phyloP scores from a whole-genome alignment of 2,797 vertebrate species.

The Rallus crepitans region DNA sequence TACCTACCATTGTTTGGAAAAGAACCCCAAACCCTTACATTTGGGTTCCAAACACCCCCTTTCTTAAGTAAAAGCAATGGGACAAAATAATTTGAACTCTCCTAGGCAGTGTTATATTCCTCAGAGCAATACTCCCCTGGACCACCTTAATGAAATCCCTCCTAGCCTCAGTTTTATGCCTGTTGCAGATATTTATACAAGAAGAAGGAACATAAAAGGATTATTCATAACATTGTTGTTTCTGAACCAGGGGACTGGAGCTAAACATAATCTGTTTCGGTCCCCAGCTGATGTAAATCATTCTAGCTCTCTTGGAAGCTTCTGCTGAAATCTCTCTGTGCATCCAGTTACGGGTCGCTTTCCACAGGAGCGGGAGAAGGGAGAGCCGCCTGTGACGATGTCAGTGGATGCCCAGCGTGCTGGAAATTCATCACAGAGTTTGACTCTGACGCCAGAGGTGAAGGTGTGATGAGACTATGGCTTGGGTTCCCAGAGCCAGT shows the following conservation, averaged over 20 bases:
- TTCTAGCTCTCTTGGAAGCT: slow-evolving; percentile 13
- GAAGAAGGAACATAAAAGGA: slow-evolving; percentile 46
- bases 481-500: neutral
- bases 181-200: slow-evolving; percentile 52
- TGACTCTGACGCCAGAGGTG: neutral
- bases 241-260: slow-evolving; percentile 34
- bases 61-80: neutral
- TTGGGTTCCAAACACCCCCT: neutral
- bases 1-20: neutral
- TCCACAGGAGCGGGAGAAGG: neutral
- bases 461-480: neutral
- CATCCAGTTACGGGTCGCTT: neutral
- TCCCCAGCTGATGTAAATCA: slow-evolving; percentile 41
- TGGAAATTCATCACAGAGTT: neutral
- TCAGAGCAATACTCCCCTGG: neutral
- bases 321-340: neutral
- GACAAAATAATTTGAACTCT: neutral
- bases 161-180: neutral
- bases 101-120: neutral
- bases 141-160: slow-evolving; percentile 38
- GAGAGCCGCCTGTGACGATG: neutral
- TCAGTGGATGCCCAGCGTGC: neutral
- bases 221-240: slow-evolving; percentile 48
- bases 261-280: slow-evolving; percentile 26
- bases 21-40: neutral